phyloP scores from a whole-genome alignment of 1,140 invertebrate species.

The Drosophila chauvacae region DNA sequence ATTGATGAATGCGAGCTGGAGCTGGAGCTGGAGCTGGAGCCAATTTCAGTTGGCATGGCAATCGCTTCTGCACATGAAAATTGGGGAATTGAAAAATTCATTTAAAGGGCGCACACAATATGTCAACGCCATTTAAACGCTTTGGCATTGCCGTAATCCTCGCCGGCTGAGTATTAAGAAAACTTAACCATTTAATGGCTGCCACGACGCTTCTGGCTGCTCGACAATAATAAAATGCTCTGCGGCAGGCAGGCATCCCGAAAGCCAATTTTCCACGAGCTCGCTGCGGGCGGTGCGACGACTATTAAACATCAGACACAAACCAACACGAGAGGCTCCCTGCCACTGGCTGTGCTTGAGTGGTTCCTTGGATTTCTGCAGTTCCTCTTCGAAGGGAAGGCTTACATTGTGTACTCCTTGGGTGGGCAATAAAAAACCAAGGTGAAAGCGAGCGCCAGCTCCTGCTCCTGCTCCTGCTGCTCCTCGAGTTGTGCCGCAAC shows the following conservation, averaged over 20 bases:
- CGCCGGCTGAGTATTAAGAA: constrained; percentile 64
- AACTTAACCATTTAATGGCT: constrained; percentile 70
- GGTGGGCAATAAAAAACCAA: constrained; percentile 47
- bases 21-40: constrained; percentile 4
- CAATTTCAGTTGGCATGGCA: constrained; percentile 25
- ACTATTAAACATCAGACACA: constrained; percentile 67
- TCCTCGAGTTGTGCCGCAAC: constrained; percentile 27
- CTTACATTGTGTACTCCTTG: constrained; percentile 57
- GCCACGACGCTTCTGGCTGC: not conserved
- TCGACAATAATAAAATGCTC: constrained; percentile 57
- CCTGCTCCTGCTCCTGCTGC: not conserved
- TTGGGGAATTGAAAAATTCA: constrained; percentile 50
- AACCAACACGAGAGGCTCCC: not conserved
- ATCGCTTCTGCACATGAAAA: constrained; percentile 21
- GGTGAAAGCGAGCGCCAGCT: constrained; percentile 18
- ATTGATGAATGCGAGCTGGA: constrained; percentile 65
- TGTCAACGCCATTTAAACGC: constrained; percentile 75
- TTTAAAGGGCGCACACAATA: constrained; percentile 58
- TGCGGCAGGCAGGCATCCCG: constrained; percentile 64
- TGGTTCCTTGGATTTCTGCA: constrained; percentile 1
- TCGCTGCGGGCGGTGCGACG: constrained; percentile 63
- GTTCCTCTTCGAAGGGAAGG: constrained; percentile 14
- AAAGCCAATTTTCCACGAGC: constrained; percentile 77
- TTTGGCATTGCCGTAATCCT: constrained; percentile 64
- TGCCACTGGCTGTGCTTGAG: not conserved